A percentile compares a stretch with the other conserved stretches of the same genome.
phyloP scores from a whole-genome alignment of 1,140 invertebrate genomes.

The Drosophila equinoxialis region DNA sequence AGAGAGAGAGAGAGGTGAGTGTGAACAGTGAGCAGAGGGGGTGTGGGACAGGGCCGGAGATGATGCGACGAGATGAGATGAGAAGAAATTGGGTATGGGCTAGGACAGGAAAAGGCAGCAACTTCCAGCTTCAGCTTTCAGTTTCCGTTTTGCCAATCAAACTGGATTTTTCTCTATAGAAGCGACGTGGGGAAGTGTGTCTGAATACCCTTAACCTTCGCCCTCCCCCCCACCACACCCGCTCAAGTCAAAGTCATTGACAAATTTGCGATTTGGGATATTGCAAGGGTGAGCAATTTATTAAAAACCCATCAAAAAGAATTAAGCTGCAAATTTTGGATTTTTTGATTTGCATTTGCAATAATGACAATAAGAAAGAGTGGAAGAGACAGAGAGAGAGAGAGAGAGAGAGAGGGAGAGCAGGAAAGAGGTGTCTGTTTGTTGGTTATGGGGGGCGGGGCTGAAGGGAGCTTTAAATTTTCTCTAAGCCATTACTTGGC shows the following conservation, averaged over 20 bases:
- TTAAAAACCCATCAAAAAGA: slow-evolving; percentile 49
- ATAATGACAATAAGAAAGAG: slow-evolving; percentile 25
- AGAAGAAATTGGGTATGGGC: background rate
- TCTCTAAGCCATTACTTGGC: slow-evolving; percentile 14
- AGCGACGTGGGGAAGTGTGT: background rate
- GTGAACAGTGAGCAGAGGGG: slow-evolving; percentile 12
- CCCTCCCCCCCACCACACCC: slow-evolving; percentile 1
- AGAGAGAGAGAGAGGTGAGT: background rate
- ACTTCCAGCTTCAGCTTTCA: slow-evolving; percentile 53
- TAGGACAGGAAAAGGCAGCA: background rate
- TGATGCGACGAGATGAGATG: background rate
- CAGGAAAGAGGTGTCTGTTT: background rate
- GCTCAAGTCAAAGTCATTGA: slow-evolving; percentile 45
- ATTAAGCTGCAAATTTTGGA: slow-evolving; percentile 31
- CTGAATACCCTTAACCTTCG: too few species aligned
- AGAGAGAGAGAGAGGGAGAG: background rate
- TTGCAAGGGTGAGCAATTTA: slow-evolving; percentile 41
- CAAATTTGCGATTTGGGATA: slow-evolving; percentile 56
- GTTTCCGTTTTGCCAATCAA: slow-evolving; percentile 58
- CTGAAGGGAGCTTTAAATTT: background rate
- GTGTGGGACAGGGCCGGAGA: background rate
- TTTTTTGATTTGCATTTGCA: slow-evolving; percentile 51
- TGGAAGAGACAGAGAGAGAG: background rate
- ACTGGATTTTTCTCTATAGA: slow-evolving; percentile 10
- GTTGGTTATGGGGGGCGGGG: background rate